Evolutionary conservation across 2,113 vertebrate species (phyloP), one percentile per base, ranked within the genome.

Genomic region (Syngnathus floridae): DNA sequence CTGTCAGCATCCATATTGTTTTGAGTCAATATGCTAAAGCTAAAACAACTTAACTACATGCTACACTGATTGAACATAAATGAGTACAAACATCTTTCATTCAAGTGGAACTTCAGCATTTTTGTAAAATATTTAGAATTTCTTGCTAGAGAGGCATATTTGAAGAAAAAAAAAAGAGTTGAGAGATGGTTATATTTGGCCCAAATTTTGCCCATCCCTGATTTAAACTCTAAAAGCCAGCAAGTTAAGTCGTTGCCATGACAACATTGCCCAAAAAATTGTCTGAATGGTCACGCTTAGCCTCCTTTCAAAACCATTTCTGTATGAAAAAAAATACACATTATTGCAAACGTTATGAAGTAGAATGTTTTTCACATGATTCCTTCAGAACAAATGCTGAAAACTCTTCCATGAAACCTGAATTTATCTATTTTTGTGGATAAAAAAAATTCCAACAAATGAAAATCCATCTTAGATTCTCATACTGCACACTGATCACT

Each of bases 291-390:
- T 12, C 10, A 36, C 26, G 26, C 19, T 49, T 36, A 6, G 7
- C 16, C 8, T 51, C 37, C 19, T 14, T 21, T 37, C 14, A 56
- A 16, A 56, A 22, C 21, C 36, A 26, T 7, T 31, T 31, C 7
- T 11, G n/a, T 35, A 10, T 31, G 55, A 26, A 57, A 64, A 70
- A 64, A 70, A 72, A 64, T 65, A 56, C 8, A 21, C 4, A 1
- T 64, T 69, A 76, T 56, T 71, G 65, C 73, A 66, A 74, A 65
- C n/a, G 10, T 22, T 58, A 21, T 4, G 26, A 40, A 7, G 4
- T 10, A 16, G 21, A 40, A 7, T 22, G 73, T 26, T 77, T 69
- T 79, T 83, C 77, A 82, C 77, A 84, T 80, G 78, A 58, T 63
- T 21, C n/a, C 55, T 54, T 37, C 65, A 68, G 35, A 66, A 52